A percentile compares a stretch with the other conserved stretches of the same genome.
Conservation (phyloP, 2,797 vertebrate species). For the Buphagus erythrorhynchus region DNA sequence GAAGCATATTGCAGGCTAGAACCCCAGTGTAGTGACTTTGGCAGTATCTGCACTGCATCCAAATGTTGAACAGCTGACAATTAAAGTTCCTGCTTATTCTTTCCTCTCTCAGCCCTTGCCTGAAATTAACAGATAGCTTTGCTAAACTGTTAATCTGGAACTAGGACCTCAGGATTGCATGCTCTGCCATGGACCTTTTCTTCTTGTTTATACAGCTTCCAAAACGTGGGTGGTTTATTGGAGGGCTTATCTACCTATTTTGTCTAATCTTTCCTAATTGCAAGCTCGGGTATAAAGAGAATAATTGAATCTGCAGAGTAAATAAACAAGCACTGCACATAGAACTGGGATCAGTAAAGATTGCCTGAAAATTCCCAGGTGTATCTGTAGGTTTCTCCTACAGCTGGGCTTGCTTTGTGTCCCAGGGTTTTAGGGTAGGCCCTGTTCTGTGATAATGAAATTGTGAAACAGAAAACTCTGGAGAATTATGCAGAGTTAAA, state of each 20-base stretch:
- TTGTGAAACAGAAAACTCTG: not conserved
- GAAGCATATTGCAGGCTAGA: not conserved
- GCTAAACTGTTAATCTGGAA: not conserved
- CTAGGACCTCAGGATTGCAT: not conserved
- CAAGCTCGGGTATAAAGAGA: not conserved
- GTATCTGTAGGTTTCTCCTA: not conserved
- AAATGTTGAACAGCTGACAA: not conserved
- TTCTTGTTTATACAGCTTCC: not conserved
- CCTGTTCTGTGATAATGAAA: not conserved
- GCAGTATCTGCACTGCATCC: not conserved
- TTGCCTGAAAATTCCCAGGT: not conserved
- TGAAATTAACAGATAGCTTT: not conserved
- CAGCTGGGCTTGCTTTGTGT: not conserved
- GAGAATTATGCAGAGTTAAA: not conserved
- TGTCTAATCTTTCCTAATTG: not conserved
- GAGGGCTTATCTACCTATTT: not conserved
- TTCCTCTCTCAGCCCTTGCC: not conserved
- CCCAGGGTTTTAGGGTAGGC: not conserved
- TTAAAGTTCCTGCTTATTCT: not conserved
- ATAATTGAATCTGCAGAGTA: not conserved
- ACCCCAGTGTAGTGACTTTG: not conserved
- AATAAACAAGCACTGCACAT: not conserved
- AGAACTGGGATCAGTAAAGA: not conserved
- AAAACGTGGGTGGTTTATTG: not conserved
- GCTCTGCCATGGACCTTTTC: not conserved